A percentile compares a stretch with the other conserved stretches of the same genome.
These are phyloP conservation scores for Anguilla megastoma DNA, from an alignment of 2,797 vertebrate species.

Conservation along the genomic window DNA sequence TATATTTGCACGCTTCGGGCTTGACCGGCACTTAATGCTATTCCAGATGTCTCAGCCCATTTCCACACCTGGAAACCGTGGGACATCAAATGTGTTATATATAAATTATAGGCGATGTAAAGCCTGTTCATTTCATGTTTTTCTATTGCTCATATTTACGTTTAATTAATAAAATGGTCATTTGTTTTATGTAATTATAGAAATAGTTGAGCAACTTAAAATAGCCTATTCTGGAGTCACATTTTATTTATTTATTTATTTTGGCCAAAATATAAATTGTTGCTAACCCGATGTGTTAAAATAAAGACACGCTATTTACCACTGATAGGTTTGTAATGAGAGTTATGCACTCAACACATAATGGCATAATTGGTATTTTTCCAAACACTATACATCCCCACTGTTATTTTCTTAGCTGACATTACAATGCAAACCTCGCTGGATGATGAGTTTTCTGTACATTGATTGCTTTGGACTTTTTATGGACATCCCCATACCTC, in stretches of 20 bases:
- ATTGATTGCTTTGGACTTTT: conserved; percentile 14
- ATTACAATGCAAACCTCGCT: too few relatives aligned
- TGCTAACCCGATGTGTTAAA: neutral
- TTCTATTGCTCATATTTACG: neutral
- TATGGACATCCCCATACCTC: conserved; percentile 4
- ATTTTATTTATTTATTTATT: neutral
- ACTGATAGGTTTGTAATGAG: neutral
- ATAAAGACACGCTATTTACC: neutral
- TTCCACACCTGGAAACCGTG: neutral
- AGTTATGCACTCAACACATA: neutral
- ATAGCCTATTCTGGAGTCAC: neutral
- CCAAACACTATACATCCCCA: neutral
- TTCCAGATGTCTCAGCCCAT: neutral
- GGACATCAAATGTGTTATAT: neutral
- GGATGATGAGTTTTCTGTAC: neutral
- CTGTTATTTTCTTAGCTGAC: neutral
- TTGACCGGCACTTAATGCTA: too few relatives aligned
- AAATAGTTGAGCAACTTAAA: neutral
- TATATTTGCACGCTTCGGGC: neutral
- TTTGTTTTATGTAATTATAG: neutral
- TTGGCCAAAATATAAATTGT: neutral
- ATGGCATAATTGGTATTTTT: neutral
- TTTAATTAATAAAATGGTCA: neutral
- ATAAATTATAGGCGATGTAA: neutral
- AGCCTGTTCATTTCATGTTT: neutral